Base-by-base conservation (phyloP, 2,888 invertebrate genomes). In the Hermaeophaga mercurialis region DNA sequence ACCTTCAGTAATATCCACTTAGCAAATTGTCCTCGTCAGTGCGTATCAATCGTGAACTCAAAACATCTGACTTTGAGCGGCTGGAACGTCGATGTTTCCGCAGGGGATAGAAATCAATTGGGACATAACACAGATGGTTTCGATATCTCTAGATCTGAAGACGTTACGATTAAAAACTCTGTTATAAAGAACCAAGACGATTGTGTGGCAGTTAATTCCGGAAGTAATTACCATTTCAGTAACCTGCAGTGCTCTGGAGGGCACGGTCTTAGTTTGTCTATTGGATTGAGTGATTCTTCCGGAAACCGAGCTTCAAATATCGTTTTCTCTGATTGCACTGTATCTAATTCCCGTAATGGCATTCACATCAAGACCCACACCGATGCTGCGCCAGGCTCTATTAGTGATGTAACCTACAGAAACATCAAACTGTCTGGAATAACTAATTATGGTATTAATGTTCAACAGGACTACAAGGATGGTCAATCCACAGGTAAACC, bases 181-280 rank as follows among this genome's bases (percentile, higher is more conserved):
- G 45, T 63, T 1, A 56, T 66, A 8, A 62, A 62, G 15, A 65
- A 66, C 28, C 66, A 66, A 57, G 66, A 66, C 33, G 66, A 66
- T 19, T 66, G 66, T 24, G 57, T 66, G 0, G 66, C 64, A 9
- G 50, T 66, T 2, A 66, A 65, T 39, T 60, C 60, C 28, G 66
- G 66, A 15, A 58, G 48, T 8, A 54, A 62, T 43, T 38, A 59
- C 22, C 9, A 50, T 3, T 61, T 66, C 52, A 8, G 39, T 2
- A 60, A 60, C 14, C 18, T 66, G 6, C 47, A 52, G 3, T 66
- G 66, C 54, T 54, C 50, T 17, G 66, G 66, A 31, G 62, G 66
- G 15, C 66, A 66, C 48, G 66, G 66, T n/a, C 47, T 66, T 11
- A 66, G 66, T 50, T 56, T 66, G 19, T 66, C 66, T 2, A 59